phyloP scores from a whole-genome alignment of 1,140 invertebrate species.

The Cecropterus lyciades region DNA sequence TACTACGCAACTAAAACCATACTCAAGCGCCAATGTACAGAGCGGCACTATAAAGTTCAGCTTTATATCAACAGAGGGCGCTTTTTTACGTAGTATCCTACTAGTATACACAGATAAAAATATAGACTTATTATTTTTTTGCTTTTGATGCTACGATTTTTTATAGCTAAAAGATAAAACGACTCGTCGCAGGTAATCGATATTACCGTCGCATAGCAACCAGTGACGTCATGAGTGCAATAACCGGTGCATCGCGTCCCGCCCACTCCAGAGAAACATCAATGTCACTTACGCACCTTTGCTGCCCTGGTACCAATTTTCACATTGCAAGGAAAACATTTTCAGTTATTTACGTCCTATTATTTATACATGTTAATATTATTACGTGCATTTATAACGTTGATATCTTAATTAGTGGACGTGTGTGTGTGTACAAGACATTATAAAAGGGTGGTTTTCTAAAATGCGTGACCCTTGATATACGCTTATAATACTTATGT shows the following conservation, averaged over 20 bases:
- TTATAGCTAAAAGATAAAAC: not conserved
- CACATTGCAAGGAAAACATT: constrained; percentile 9
- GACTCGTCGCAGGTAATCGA: constrained; percentile 18
- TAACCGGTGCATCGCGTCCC: constrained; percentile 43
- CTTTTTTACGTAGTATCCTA: not conserved
- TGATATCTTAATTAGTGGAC: no score
- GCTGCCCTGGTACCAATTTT: constrained; percentile 6
- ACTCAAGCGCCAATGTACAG: not conserved
- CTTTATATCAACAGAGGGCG: constrained; percentile 8
- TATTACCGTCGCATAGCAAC: constrained; percentile 37
- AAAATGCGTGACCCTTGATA: no score
- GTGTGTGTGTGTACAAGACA: no score
- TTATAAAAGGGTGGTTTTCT: no score
- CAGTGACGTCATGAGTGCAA: constrained; percentile 64
- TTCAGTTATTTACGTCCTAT: not conserved
- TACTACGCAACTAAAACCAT: not conserved
- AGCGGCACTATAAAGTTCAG: not conserved
- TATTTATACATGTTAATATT: no score
- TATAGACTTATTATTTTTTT: not conserved
- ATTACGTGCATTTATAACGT: no score
- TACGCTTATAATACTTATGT: no score
- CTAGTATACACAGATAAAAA: not conserved
- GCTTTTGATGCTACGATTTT: not conserved
- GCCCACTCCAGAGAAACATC: constrained; percentile 11
- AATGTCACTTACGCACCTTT: constrained; percentile 25